Conservation (phyloP, 1,140 invertebrate species). For the Euglossa dilemma region DNA sequence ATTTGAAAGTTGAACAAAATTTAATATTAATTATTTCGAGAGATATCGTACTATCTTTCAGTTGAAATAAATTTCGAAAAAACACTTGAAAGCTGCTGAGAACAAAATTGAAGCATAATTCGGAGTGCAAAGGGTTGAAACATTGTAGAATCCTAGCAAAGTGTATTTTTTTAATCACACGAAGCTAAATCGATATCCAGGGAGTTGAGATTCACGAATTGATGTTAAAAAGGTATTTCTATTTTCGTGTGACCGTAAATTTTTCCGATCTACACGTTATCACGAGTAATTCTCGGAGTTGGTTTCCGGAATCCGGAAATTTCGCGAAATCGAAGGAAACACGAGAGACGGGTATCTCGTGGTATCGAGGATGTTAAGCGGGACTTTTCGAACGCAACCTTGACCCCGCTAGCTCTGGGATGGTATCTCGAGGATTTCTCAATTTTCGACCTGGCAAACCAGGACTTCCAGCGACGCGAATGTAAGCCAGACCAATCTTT, state of each 20-base stretch:
- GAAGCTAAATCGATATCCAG: not conserved
- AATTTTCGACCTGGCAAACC: not conserved
- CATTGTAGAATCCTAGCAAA: too few species aligned
- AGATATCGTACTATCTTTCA: too few species aligned
- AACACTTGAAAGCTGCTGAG: too few species aligned
- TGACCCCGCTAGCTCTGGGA: not conserved
- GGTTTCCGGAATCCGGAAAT: too few species aligned
- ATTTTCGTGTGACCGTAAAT: not conserved
- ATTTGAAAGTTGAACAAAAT: too few species aligned
- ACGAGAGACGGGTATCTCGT: not conserved
- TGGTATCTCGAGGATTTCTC: slow-evolving; percentile 12
- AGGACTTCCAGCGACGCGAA: not conserved
- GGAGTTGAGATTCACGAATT: too few species aligned
- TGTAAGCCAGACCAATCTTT: not conserved
- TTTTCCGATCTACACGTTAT: not conserved
- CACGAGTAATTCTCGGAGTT: not conserved
- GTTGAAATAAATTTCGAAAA: too few species aligned
- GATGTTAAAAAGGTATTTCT: not conserved
- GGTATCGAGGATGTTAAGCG: not conserved
- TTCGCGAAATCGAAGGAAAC: not conserved
- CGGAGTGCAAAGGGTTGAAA: too few species aligned
- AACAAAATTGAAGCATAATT: too few species aligned
- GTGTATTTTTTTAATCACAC: too few species aligned
- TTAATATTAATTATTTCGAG: too few species aligned
- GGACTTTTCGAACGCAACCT: slow-evolving; percentile 4